Evolutionary conservation across 2,113 vertebrate species (phyloP).

Genomic region (Thymallus thymallus): DNA sequence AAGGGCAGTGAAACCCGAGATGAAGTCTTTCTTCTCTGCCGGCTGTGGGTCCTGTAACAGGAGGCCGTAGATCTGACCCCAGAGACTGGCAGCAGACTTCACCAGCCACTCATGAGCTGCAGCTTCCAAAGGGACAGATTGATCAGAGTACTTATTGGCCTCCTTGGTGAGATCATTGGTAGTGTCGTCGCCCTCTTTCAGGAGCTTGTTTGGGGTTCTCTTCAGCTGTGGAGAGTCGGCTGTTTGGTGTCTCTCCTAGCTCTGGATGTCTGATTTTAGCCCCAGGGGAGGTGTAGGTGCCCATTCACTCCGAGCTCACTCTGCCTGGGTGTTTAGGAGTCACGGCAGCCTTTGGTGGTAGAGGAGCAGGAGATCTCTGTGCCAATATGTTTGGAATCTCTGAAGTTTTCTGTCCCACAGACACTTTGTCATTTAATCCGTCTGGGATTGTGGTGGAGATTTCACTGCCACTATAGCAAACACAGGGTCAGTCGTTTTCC

Average conservation of each 20-base stretch:
- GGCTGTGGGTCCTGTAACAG: conserved; percentile 79
- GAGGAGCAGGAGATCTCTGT: conserved; percentile 49
- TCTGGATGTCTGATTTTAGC: conserved; percentile 37
- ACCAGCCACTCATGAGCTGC: conserved; percentile 88
- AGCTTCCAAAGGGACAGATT: conserved; percentile 77
- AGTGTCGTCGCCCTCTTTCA: conserved; percentile 65
- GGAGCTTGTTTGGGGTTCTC: conserved; percentile 51
- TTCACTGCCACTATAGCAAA: conserved; percentile 67
- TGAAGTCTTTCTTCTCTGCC: conserved; percentile 83
- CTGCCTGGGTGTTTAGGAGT: conserved; percentile 12
- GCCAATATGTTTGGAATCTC: conserved; percentile 66
- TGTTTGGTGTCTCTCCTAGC: conserved; percentile 28
- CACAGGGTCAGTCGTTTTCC: conserved; percentile 53
- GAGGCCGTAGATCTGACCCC: conserved; percentile 82
- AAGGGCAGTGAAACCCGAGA: conserved; percentile 90
- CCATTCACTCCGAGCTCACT: conserved; percentile 8
- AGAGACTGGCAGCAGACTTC: conserved; percentile 79
- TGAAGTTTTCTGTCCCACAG: not conserved
- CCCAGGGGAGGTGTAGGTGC: conserved; percentile 36
- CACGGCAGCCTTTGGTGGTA: conserved; percentile 1
- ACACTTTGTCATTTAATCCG: not conserved
- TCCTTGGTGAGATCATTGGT: conserved; percentile 12
- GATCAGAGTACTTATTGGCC: too few relatives aligned
- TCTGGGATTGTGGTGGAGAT: conserved; percentile 38
- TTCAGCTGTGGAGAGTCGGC: conserved; percentile 45